Percentiles rank a stretch among this genome's conserved stretches.
Evolutionary conservation across 2,797 vertebrate species (phyloP).

Genomic region (Melanotaenia maccullochi): DNA sequence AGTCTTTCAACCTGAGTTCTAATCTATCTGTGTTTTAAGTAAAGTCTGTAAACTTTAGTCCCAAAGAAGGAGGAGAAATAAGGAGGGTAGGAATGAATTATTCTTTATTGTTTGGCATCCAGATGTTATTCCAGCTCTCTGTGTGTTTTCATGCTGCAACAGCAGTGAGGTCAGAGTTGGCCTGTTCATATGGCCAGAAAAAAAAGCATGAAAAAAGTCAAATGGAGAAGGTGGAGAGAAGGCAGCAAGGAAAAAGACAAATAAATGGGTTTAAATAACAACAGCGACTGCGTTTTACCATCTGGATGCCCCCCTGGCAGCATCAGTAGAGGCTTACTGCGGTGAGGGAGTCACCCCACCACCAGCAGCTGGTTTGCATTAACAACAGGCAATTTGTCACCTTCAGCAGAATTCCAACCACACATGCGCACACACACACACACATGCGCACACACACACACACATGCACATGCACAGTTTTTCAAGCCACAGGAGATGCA

Average conservation of each 20-base stretch:
- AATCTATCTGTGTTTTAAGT: constrained; percentile 1
- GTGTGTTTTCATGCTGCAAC: constrained; percentile 66
- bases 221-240: constrained; percentile 8
- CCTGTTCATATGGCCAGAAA: constrained; percentile 32
- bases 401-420: constrained; percentile 63
- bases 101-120: constrained; percentile 72
- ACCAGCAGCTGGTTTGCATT: constrained; percentile 76
- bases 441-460: no score
- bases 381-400: constrained; percentile 73
- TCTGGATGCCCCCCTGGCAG: constrained; percentile 33
- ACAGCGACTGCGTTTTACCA: constrained; percentile 23
- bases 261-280: constrained; percentile 33
- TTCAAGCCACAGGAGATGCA: constrained; percentile 14
- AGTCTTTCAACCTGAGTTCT: neutral
- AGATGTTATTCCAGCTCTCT: constrained; percentile 78
- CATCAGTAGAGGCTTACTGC: constrained; percentile 28
- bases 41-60: constrained; percentile 2
- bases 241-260: constrained; percentile 27
- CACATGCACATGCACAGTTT: neutral
- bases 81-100: constrained; percentile 37
- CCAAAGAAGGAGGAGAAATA: constrained; percentile 24
- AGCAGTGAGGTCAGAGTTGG: constrained; percentile 80
- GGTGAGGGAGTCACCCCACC: constrained; percentile 37
- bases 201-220: constrained; percentile 38
- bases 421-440: neutral